These are phyloP conservation scores for Lates japonicus DNA, from an alignment of 2,797 vertebrate genomes.

Conservation along the genomic window DNA sequence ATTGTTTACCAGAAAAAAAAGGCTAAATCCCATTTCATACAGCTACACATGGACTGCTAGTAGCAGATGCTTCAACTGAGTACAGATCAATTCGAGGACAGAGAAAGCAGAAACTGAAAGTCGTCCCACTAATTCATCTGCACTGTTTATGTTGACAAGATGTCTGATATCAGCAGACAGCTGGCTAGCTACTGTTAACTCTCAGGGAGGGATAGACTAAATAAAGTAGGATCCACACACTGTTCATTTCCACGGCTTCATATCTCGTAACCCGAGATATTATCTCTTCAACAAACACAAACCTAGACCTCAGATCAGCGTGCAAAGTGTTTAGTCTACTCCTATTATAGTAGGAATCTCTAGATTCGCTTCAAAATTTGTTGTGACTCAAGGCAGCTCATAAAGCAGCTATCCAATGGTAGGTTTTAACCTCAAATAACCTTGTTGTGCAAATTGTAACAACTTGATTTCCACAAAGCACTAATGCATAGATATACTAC, in stretches of 20 bases:
- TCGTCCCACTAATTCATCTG: neutral
- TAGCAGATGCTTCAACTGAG: neutral
- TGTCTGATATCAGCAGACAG: neutral
- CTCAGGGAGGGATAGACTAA: neutral
- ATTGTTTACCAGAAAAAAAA: neutral
- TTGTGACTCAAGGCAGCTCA: neutral
- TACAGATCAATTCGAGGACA: neutral
- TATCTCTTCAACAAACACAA: neutral
- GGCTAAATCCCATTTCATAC: neutral
- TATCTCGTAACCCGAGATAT: neutral
- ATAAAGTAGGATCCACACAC: neutral
- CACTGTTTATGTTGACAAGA: neutral
- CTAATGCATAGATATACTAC: neutral
- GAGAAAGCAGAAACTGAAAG: neutral
- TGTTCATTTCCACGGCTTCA: neutral
- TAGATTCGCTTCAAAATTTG: neutral
- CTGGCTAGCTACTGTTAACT: neutral
- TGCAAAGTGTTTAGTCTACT: neutral
- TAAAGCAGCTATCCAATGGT: neutral
- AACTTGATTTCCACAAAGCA: neutral
- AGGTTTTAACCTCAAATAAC: no score
- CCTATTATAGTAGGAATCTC: neutral
- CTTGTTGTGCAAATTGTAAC: no score
- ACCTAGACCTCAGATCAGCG: neutral
- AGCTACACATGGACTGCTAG: neutral